Evolutionary conservation across 1,140 invertebrate species (phyloP).

Genomic region (Cherax quadricarinatus): DNA sequence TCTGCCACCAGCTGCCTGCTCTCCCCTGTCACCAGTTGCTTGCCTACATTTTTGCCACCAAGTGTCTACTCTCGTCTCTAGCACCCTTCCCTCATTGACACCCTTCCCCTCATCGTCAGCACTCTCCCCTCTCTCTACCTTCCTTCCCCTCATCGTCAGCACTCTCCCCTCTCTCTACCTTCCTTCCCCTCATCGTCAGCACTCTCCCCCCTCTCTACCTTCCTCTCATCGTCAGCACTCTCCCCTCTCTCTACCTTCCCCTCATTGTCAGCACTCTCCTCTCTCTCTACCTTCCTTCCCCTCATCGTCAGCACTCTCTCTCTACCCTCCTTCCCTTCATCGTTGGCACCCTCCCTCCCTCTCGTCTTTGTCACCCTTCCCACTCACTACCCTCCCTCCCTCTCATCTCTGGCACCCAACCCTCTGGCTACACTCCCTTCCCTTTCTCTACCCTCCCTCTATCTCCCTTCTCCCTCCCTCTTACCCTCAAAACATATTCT

Average conservation of each 20-base stretch:
- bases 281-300: not conserved
- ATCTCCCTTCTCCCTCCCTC: too few species aligned
- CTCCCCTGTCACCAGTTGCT: not conserved
- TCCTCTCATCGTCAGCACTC: not conserved
- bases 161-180: not conserved
- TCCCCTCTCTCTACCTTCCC: constrained; percentile 22
- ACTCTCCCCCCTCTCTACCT: not conserved
- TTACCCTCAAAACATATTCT: too few species aligned
- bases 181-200: not conserved
- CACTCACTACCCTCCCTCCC: constrained; percentile 2
- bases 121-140: not conserved
- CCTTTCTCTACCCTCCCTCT: too few species aligned
- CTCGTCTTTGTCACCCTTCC: not conserved
- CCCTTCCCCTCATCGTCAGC: not conserved
- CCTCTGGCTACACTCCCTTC: too few species aligned
- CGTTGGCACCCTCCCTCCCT: not conserved
- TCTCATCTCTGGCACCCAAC: not conserved
- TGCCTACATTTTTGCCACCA: not conserved
- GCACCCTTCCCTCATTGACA: not conserved
- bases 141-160: not conserved
- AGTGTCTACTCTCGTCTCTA: constrained; percentile 49
- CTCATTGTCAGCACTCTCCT: not conserved
- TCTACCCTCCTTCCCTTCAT: not conserved
- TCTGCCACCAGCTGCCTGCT: not conserved
- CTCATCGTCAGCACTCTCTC: not conserved